A percentile compares a stretch with the other conserved stretches of the same genome.
phyloP scores from a whole-genome alignment of 23 tunicate genomes.

The Trididemnum miniatum region DNA sequence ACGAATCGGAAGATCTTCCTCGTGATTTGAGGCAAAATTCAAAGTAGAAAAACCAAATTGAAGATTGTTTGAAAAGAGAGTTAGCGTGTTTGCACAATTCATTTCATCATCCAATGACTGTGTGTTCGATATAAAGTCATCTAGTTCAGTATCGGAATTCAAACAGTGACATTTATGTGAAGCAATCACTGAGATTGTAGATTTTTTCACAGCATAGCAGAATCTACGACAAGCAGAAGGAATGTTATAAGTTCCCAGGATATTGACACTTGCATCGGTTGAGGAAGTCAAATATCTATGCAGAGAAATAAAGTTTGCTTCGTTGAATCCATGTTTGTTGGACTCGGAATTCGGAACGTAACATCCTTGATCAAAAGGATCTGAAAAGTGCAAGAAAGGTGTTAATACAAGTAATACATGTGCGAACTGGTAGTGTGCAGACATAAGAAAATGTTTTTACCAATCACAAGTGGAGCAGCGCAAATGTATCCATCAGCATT shows the following conservation, averaged over 20 bases:
- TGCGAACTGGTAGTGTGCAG: no score
- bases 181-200: neutral
- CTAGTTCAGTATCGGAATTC: neutral
- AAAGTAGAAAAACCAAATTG: neutral
- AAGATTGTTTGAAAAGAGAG: neutral
- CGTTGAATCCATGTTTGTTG: neutral
- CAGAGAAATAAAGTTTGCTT: neutral
- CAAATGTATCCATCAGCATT: neutral
- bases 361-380: slow-evolving; percentile 11
- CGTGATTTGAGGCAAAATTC: neutral
- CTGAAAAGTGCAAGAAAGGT: neutral
- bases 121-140: neutral
- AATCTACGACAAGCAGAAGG: slow-evolving; percentile 1
- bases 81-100: neutral
- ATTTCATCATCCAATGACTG: neutral
- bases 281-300: neutral
- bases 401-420: no score
- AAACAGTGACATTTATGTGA: slow-evolving; percentile 10
- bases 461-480: neutral
- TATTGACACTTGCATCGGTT: neutral
- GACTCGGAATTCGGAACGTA: neutral
- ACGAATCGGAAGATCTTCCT: neutral
- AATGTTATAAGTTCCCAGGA: slow-evolving; percentile 14
- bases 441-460: no score
- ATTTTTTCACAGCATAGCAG: neutral